Base-by-base conservation (phyloP, 2,113 vertebrate species). In the Cavia porcellus region DNA sequence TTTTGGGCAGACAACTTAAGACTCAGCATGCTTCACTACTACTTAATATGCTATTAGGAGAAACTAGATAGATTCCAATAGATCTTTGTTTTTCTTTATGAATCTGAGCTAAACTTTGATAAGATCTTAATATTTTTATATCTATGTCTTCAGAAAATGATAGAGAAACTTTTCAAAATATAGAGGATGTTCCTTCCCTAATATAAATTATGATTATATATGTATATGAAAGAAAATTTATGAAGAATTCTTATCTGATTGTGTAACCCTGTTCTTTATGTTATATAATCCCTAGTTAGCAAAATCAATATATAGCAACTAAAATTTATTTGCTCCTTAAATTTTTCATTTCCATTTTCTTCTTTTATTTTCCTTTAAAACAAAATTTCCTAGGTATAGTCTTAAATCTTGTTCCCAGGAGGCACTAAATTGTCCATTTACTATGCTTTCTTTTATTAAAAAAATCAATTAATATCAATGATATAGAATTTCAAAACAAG, bases 51-150 rank as follows among this genome's bases (percentile, higher is more conserved):
- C 19, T 52, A 68, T 93, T 47, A 35, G 70, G 30, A 83, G 30
- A 82, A 77, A 5, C 50, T 59, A 94, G 42, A 19, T 59, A 35
- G 19, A 19, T 45, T 52, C 7, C 1, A 35, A 5, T 79, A 30
- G 14, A 24, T 64, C 28, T 79, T 93, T 55, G 12, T 47, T 95
- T 97, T 61, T 42, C n/a, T 66, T 83, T n/a, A 55, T 66, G 10
- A 81, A 90, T 59, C 64, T 59, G 57, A 74, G 12, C 25, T 62
- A 79, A 66, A 50, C 47, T 57, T 94, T 45, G 20, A 82, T 75
- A 90, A 25, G 28, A 62, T 62, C 28, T 72, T 92, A 57, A 17
- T 66, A 92, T 86, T 88, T 97, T 47, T 74, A 55, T 52, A 59
- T 42, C 66, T 81, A 13, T 62, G 35, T 50, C 87, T 80, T 90